Evolutionary conservation across 2,888 invertebrate species (phyloP).

Genomic region (Scrobipalpa atriplicella): DNA sequence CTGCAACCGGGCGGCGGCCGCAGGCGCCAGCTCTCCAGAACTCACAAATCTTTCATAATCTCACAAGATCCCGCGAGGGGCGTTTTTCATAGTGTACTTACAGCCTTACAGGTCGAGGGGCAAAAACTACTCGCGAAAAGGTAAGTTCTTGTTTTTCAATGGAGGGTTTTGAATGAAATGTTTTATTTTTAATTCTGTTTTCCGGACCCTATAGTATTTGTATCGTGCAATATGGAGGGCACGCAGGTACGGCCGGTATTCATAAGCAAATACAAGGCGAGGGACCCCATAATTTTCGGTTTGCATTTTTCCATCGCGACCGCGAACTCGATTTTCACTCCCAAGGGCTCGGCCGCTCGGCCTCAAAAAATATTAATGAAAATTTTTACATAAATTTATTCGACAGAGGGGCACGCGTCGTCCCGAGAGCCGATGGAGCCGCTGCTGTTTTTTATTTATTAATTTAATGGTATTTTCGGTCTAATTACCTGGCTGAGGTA

Average conservation of each 20-base stretch:
- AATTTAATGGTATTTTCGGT: slow-evolving; percentile 83
- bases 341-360: slow-evolving; percentile 80
- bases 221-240: slow-evolving; percentile 59
- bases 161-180: slow-evolving; percentile 38
- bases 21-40: slow-evolving; percentile 56
- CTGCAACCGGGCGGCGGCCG: slow-evolving; percentile 69
- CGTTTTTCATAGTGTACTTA: slow-evolving; percentile 72
- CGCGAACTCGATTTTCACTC: slow-evolving; percentile 81
- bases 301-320: slow-evolving; percentile 83
- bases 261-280: slow-evolving; percentile 81
- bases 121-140: slow-evolving; percentile 46
- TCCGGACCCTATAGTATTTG: slow-evolving; percentile 66
- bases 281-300: slow-evolving; percentile 82
- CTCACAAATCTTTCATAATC: slow-evolving; percentile 84
- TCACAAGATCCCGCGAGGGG: slow-evolving; percentile 72
- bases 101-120: slow-evolving; percentile 49
- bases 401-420: slow-evolving; percentile 76
- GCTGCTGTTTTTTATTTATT: slow-evolving; percentile 81
- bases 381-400: slow-evolving; percentile 83
- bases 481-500: slow-evolving; percentile 81
- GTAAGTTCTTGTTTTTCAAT: slow-evolving; percentile 46
- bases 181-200: slow-evolving; percentile 65
- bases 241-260: slow-evolving; percentile 72
- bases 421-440: slow-evolving; percentile 67
- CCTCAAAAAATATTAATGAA: slow-evolving; percentile 83